Base-by-base conservation (phyloP, 1,140 invertebrate genomes). In the Drosophila nigromelanica region DNA sequence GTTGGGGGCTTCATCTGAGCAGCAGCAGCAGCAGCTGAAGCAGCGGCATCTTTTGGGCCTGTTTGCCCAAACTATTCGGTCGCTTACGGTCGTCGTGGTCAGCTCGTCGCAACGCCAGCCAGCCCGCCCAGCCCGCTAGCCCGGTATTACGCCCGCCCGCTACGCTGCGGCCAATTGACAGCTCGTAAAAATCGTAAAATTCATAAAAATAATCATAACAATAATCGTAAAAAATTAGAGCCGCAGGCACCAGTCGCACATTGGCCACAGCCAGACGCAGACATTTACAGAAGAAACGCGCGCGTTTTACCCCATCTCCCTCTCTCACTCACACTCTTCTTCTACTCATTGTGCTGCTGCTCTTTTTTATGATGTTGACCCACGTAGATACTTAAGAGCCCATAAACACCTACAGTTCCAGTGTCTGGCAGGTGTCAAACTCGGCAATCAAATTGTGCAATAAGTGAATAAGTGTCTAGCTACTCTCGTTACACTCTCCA, bases 181-280 rank as follows among this genome's bases (percentile, higher is more conserved):
- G 78, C 78, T 80, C 78, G 47, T 77, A 74, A 77, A 90, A 83
- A 89, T 86, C 81, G 39, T 78, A 81, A 86, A 76, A 75, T 63
- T 74, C 64, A 74, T 82, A 56, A 89, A 79, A 86, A 89, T 83
- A 82, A 87, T 83, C 81, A 90, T 87, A 91, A 90, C 71, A 83
- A 90, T 90, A 90, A 90, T 87, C 87, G 87, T 90, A 86, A 90
- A 87, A 74, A 75, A 73, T 83, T 78, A 83, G 81, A 71, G 40
- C 60, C 73, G 51, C 58, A 47, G 40, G 12, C 37, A 24, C 45
- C 69, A 83, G 72, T 85, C 76, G 80, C 80, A 83, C 52, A 60
- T 67, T 83, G 80, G 62, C 76, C 67, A 30, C 70, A 68, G 70
- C 27, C 64, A 60, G 61, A 33, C 52, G 50, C 39, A 45, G 30